Conservation (phyloP, 1,140 invertebrate species). For the Eurosta solidaginis region DNA sequence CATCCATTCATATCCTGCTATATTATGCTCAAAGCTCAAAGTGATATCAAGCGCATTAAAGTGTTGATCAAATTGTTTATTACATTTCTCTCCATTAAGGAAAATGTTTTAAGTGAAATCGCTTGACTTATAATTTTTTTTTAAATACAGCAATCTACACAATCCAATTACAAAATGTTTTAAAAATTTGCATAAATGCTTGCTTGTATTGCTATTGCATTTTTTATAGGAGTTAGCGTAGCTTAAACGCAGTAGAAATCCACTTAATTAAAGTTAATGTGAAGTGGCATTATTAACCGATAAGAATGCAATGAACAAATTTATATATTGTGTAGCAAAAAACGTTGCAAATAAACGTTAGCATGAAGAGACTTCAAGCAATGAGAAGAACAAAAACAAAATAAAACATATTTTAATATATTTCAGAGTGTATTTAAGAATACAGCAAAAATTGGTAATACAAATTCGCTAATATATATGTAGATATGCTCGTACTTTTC, state of each 20-base stretch:
- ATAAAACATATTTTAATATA: not conserved
- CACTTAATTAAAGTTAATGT: conserved; percentile 16
- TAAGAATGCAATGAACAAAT: not conserved
- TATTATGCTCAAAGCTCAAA: too few species aligned
- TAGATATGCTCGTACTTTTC: too few species aligned
- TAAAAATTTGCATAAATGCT: conserved; percentile 12
- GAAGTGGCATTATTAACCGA: not conserved
- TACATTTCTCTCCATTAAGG: not conserved
- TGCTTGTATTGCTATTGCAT: not conserved
- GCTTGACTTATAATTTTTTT: too few species aligned
- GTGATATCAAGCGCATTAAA: too few species aligned
- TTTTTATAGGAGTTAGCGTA: not conserved
- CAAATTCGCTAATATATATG: too few species aligned
- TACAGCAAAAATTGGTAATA: too few species aligned
- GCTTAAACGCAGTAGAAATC: not conserved
- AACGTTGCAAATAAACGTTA: not conserved
- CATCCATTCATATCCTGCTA: too few species aligned
- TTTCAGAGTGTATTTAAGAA: not conserved
- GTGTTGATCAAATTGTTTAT: not conserved
- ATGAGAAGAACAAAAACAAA: not conserved
- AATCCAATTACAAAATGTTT: conserved; percentile 17
- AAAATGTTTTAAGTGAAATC: not conserved
- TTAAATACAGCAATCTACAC: not conserved
- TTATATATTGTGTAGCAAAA: not conserved
- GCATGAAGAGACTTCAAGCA: not conserved